Conservation (phyloP, 2,113 vertebrate species). For the Ellobius talpinus region DNA sequence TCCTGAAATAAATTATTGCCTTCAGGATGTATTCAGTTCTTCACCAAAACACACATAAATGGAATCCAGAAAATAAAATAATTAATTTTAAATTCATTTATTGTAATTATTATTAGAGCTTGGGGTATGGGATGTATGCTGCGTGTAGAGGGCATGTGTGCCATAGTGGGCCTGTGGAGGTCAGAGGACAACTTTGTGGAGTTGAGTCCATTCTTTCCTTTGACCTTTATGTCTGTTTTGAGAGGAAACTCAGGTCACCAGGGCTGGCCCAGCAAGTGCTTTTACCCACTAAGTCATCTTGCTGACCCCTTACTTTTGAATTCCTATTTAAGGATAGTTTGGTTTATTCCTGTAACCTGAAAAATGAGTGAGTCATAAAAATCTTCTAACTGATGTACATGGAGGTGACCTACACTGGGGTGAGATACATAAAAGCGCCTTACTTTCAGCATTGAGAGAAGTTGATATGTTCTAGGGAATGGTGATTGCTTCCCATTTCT, state of each 20-base stretch:
- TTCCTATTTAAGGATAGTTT: constrained; percentile 26
- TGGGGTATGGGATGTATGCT: not conserved
- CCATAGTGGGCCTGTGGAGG: not conserved
- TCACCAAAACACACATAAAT: constrained; percentile 32
- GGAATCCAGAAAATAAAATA: not conserved
- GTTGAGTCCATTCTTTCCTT: not conserved
- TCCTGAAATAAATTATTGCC: constrained; percentile 17
- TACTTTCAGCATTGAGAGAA: constrained; percentile 20
- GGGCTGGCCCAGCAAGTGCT: not conserved
- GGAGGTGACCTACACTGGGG: not conserved
- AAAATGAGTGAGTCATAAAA: constrained; percentile 24
- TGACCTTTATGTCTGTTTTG: not conserved
- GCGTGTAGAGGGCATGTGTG: not conserved
- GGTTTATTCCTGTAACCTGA: not conserved
- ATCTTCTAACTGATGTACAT: not conserved
- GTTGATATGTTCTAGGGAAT: not conserved
- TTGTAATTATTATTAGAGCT: not conserved
- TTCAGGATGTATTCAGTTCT: not conserved
- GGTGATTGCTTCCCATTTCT: constrained; percentile 29
- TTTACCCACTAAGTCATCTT: not conserved
- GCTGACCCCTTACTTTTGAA: not conserved
- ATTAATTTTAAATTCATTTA: not conserved
- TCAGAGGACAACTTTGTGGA: not conserved
- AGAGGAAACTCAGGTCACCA: not conserved
- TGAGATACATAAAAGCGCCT: not conserved